These are phyloP conservation scores for Montipora sp. DNA, from an alignment of 64 coral and sea anemone genomes.

Conservation along the genomic window DNA sequence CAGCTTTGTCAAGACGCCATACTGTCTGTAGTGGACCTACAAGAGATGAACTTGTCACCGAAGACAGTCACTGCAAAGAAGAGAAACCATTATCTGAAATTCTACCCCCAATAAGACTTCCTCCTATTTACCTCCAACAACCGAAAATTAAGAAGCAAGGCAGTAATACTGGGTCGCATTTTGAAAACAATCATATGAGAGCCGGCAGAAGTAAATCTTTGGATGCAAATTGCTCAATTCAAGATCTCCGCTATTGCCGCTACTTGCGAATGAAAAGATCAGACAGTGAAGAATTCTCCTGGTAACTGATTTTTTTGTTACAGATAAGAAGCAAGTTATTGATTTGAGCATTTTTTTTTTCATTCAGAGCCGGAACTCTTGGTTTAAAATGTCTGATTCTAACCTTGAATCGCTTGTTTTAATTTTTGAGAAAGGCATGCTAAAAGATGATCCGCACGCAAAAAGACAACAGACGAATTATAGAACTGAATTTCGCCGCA, in stretches of 20 bases:
- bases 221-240: background rate
- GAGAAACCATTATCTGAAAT: conserved; percentile 4
- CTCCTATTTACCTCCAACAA: conserved; percentile 44
- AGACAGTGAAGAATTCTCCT: background rate
- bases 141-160: background rate
- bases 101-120: conserved; percentile 29
- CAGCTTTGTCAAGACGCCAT: background rate
- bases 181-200: background rate
- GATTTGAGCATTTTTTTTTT: background rate
- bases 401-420: background rate
- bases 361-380: background rate
- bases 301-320: background rate
- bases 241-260: conserved; percentile 16
- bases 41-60: background rate
- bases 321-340: background rate
- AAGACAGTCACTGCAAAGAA: background rate
- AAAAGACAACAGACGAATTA: background rate
- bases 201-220: background rate
- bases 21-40: background rate
- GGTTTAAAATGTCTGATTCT: background rate
- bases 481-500: background rate
- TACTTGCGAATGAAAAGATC: conserved; percentile 12
- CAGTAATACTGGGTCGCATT: background rate
- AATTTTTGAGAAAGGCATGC: background rate
- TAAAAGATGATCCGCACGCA: background rate